phyloP scores from a whole-genome alignment of 2,888 invertebrate genomes.

The Heliconius sara region DNA sequence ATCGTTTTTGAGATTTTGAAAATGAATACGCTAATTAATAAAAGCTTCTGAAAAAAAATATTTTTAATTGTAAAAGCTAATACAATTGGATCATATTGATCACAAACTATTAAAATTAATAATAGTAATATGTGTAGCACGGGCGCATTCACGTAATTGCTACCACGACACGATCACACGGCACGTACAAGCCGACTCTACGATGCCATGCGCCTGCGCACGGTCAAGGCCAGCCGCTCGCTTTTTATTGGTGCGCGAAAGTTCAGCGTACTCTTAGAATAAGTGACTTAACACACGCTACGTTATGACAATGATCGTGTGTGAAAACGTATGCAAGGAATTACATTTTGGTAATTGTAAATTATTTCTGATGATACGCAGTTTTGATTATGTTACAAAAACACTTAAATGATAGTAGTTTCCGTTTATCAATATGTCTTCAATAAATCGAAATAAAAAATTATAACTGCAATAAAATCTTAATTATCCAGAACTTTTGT shows the following conservation, averaged over 20 bases:
- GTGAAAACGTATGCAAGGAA: slow-evolving; percentile 20
- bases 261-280: slow-evolving; percentile 70
- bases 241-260: slow-evolving; percentile 70
- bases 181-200: slow-evolving; percentile 41
- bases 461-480: background rate
- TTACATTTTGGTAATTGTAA: slow-evolving; percentile 26
- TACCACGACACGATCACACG: slow-evolving; percentile 30
- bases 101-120: background rate
- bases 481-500: slow-evolving; percentile 11
- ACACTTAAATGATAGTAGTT: background rate
- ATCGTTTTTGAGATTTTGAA: slow-evolving; percentile 46
- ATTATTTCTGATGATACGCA: background rate
- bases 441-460: slow-evolving; percentile 7
- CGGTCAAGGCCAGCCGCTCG: slow-evolving; percentile 80
- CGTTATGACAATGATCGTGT: slow-evolving; percentile 35
- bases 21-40: slow-evolving; percentile 16
- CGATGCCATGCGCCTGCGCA: slow-evolving; percentile 57
- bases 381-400: background rate
- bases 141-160: slow-evolving; percentile 28
- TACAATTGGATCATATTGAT: background rate
- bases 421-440: slow-evolving; percentile 8
- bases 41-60: background rate
- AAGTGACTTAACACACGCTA: slow-evolving; percentile 45
- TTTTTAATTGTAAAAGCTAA: background rate
- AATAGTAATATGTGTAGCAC: slow-evolving; percentile 19